A percentile compares a stretch with the other conserved stretches of the same genome.
Evolutionary conservation across 2,888 invertebrate species (phyloP).

Genomic region (Portevinia maculata): DNA sequence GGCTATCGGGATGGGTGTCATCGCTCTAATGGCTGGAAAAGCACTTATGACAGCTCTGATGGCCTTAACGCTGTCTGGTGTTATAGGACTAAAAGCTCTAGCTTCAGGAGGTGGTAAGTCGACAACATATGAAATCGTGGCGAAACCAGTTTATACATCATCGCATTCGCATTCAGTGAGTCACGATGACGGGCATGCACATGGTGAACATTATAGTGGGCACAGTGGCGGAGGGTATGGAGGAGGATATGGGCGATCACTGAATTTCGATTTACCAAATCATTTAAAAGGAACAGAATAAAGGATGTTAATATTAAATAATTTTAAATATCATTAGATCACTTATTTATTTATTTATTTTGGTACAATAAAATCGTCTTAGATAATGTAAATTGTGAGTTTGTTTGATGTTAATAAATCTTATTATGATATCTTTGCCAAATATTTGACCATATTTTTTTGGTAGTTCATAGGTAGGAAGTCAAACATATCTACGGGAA

Average conservation of each 20-base stretch:
- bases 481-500: too few species aligned
- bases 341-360: slow-evolving; percentile 62
- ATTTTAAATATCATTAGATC: background rate
- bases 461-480: too few species aligned
- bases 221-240: slow-evolving; percentile 85
- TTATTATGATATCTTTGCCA: background rate
- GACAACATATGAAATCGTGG: slow-evolving; percentile 92
- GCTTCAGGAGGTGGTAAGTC: slow-evolving; percentile 87
- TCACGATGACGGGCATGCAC: slow-evolving; percentile 85
- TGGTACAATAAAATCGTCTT: slow-evolving; percentile 2
- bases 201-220: slow-evolving; percentile 78
- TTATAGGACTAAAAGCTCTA: slow-evolving; percentile 89
- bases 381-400: too few species aligned
- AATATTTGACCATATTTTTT: too few species aligned
- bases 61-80: slow-evolving; percentile 90
- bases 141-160: slow-evolving; percentile 90
- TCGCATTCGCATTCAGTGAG: slow-evolving; percentile 85
- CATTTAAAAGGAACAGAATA: slow-evolving; percentile 67
- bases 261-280: slow-evolving; percentile 78
- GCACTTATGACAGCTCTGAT: slow-evolving; percentile 92
- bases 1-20: slow-evolving; percentile 89
- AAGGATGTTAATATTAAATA: background rate
- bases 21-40: slow-evolving; percentile 92
- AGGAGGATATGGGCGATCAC: slow-evolving; percentile 82
- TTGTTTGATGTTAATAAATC: too few species aligned